Base-by-base conservation (phyloP, 2,797 vertebrate species). In the Hyperoplus lanceolatus region DNA sequence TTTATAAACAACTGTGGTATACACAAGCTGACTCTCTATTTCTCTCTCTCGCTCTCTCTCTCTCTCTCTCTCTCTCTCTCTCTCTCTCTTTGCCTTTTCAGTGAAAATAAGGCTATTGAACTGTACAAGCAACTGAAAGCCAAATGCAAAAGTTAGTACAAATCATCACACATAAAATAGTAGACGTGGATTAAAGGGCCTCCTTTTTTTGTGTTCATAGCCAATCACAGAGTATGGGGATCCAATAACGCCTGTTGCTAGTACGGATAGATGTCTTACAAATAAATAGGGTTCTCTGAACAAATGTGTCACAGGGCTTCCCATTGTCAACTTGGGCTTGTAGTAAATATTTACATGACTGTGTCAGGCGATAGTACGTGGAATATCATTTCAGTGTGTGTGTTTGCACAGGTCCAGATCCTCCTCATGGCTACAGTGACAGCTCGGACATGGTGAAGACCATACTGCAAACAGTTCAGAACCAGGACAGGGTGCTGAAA, bases 361-460 rank as follows among this genome's bases (percentile, higher is more conserved):
- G 21, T 61, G 53, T 71, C 21, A 15, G 9, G 51, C 48, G 3
- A 50, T 69, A 29, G 8, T n/a, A 56, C 18, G 18, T 54, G 12
- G 10, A 74, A 63, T 42, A 60, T 74, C 1, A 53, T 61, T 4
- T 3, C 29, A 29, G 9, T 36, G 13, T 64, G 4, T 79, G 29
- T 84, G 46, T 68, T 59, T 15, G 15, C 38, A n/a, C 76, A 96
- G 96, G 94, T 89, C 92, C 94, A 93, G 98, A 99, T 93, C 92
- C 94, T 18, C 95, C 94, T 15, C 95, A 98, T 61, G 97, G 96
- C 50, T 99, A 99, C 95, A 98, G 98, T 59, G 98, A 99, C 92
- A 99, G 98, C 89, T 97, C 96, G 0, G 97, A 99, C 77, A 99
- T 99, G 98, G 98, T 99, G 81, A 98, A 96, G 90, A 96, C 97